A percentile compares a stretch with the other conserved stretches of the same genome.
phyloP scores from a whole-genome alignment of 2,113 vertebrate species.

The Anoura caudifer region DNA sequence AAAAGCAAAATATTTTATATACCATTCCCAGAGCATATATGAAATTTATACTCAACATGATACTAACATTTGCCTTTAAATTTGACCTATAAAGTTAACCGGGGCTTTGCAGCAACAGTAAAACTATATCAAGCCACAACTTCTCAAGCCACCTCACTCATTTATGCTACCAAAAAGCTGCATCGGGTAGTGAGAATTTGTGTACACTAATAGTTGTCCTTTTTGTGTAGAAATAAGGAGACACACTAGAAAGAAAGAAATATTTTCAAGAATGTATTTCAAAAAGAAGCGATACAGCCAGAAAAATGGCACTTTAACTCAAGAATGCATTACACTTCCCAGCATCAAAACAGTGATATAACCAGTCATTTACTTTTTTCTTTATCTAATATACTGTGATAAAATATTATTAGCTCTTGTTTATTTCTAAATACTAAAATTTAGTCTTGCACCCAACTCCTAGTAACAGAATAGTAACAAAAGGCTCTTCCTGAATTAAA shows the following conservation, averaged over 20 bases:
- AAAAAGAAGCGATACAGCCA: background rate
- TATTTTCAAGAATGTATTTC: background rate
- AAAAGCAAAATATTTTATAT: constrained; percentile 35
- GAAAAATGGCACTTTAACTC: background rate
- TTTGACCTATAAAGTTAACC: constrained; percentile 34
- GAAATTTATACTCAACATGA: background rate
- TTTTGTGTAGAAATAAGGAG: background rate
- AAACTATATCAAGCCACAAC: constrained; percentile 4
- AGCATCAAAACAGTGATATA: background rate
- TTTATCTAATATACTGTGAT: background rate
- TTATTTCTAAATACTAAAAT: background rate
- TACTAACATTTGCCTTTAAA: constrained; percentile 37
- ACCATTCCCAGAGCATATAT: background rate
- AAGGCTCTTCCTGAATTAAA: background rate
- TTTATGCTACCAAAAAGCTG: background rate
- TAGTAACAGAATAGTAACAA: constrained; percentile 1
- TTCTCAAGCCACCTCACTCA: background rate
- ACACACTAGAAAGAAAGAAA: background rate
- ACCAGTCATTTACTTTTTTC: background rate
- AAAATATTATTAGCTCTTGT: background rate
- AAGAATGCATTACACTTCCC: background rate
- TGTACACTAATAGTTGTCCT: background rate
- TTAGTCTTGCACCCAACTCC: constrained; percentile 9
- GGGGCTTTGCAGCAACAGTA: background rate
- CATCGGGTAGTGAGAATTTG: background rate